A percentile compares a stretch with the other conserved stretches of the same genome.
phyloP scores from a whole-genome alignment of 2,113 vertebrate species.

The human region GRCh38 chr2:49432001-49432500 shows the following conservation, averaged over 20 bases:
- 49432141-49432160: constrained; percentile 1
- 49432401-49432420: background rate
- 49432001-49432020: too few species aligned
- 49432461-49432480: background rate
- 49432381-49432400: constrained; percentile 45
- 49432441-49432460: background rate
- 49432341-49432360: constrained; percentile 58
- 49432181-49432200: background rate
- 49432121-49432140: background rate
- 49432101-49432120: background rate
- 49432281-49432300: background rate
- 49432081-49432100: background rate
- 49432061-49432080: too few species aligned
- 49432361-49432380: constrained; percentile 50
- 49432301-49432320: constrained; percentile 32
- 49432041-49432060: too few species aligned
- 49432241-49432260: background rate
- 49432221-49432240: background rate
- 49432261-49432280: background rate
- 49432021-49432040: too few species aligned
- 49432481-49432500: background rate
- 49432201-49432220: background rate
- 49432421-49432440: background rate
- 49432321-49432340: constrained; percentile 28
- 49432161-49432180: background rate